Percentiles rank a stretch among this genome's conserved stretches.
These are phyloP conservation scores for Cenopis cana DNA, from an alignment of 2,888 invertebrate species.

Conservation along the genomic window DNA sequence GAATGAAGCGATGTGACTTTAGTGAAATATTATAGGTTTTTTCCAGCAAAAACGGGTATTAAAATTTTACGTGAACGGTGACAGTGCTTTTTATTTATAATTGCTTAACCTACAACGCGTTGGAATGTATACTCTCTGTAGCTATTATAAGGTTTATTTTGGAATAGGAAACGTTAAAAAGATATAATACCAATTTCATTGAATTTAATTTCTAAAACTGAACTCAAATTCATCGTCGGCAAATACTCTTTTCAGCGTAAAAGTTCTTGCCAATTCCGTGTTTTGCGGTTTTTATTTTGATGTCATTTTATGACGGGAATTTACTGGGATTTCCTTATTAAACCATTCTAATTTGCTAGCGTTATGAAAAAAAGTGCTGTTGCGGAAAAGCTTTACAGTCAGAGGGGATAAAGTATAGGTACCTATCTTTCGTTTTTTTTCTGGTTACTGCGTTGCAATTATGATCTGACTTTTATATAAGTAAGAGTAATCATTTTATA, in stretches of 20 bases:
- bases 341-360: neutral
- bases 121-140: neutral
- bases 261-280: constrained; percentile 14
- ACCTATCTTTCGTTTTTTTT: no score
- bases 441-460: no score
- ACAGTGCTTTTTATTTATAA: constrained; percentile 5
- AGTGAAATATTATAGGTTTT: constrained; percentile 9
- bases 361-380: neutral
- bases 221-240: constrained; percentile 17
- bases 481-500: no score
- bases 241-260: constrained; percentile 11
- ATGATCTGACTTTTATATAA: no score
- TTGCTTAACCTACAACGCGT: neutral
- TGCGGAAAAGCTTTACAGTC: neutral
- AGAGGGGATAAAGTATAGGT: no score
- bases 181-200: constrained; percentile 2
- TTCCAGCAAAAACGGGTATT: constrained; percentile 20
- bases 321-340: neutral
- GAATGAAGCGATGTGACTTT: constrained; percentile 20
- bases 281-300: constrained; percentile 18
- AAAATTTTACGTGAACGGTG: constrained; percentile 18
- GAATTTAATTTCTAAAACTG: constrained; percentile 19
- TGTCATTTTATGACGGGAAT: neutral
- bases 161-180: neutral
- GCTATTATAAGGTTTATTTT: neutral